Conservation (phyloP, 92 coral and sea anemone genomes). For the Phenganax subtilis region DNA sequence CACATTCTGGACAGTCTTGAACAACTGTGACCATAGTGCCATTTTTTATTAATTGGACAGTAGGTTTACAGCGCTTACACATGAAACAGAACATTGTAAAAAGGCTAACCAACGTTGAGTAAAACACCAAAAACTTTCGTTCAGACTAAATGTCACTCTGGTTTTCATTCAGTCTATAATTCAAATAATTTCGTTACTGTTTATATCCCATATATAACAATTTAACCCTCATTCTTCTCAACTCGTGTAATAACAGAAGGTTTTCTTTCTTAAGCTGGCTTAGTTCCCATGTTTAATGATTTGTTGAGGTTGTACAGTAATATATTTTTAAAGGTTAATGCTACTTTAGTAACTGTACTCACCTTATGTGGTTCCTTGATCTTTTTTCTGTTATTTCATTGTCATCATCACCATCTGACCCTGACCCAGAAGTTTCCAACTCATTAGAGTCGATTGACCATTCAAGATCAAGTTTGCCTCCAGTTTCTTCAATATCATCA, state of each 20-base stretch:
- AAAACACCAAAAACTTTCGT: slow-evolving; percentile 35
- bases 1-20: slow-evolving; percentile 29
- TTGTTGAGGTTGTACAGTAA: too few relatives aligned
- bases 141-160: background rate
- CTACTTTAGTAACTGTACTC: background rate
- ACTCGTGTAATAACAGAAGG: too few relatives aligned
- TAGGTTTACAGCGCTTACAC: background rate
- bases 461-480: background rate
- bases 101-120: slow-evolving; percentile 25
- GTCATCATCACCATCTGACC: slow-evolving; percentile 1
- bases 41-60: slow-evolving; percentile 13
- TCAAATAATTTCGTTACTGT: background rate
- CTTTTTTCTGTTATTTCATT: background rate
- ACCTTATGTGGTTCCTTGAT: slow-evolving; percentile 9
- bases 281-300: too few relatives aligned
- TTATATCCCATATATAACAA: too few relatives aligned
- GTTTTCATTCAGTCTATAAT: slow-evolving; percentile 9
- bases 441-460: background rate
- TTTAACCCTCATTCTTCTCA: too few relatives aligned
- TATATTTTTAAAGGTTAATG: too few relatives aligned
- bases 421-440: slow-evolving; percentile 5
- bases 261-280: too few relatives aligned
- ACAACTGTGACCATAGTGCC: slow-evolving; percentile 42
- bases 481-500: background rate
- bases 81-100: slow-evolving; percentile 41